phyloP scores from a whole-genome alignment of 2,113 vertebrate species.

The Opisthocomus hoazin region DNA sequence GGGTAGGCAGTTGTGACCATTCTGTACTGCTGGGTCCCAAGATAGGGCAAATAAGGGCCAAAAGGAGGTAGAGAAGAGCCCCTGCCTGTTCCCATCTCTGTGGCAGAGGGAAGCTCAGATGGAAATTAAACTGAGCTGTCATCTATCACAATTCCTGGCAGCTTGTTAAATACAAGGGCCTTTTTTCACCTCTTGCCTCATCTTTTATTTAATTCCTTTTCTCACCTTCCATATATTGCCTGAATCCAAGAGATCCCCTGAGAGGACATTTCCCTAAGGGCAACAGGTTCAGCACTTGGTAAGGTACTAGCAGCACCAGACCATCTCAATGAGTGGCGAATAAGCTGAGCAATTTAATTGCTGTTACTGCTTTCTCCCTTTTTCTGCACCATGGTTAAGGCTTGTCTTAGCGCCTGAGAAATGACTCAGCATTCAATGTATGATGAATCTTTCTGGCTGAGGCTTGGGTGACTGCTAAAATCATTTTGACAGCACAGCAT shows the following conservation, averaged over 20 bases:
- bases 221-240: background rate
- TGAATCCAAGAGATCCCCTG: background rate
- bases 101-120: background rate
- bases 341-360: background rate
- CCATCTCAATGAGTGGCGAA: background rate
- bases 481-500: background rate
- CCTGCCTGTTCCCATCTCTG: background rate
- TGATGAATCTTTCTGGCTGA: background rate
- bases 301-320: background rate
- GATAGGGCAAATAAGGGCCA: background rate
- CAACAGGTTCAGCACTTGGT: background rate
- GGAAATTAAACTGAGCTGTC: background rate
- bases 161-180: background rate
- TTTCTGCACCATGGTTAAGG: background rate
- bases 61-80: background rate
- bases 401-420: background rate
- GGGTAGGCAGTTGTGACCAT: background rate
- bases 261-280: background rate
- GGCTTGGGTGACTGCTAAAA: background rate
- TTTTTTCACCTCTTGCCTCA: constrained; percentile 8
- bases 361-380: background rate
- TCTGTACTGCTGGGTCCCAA: background rate
- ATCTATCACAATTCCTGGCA: background rate
- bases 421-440: background rate
- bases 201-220: constrained; percentile 49